phyloP scores from a whole-genome alignment of 2,113 vertebrate species.

The Tetrax tetrax region DNA sequence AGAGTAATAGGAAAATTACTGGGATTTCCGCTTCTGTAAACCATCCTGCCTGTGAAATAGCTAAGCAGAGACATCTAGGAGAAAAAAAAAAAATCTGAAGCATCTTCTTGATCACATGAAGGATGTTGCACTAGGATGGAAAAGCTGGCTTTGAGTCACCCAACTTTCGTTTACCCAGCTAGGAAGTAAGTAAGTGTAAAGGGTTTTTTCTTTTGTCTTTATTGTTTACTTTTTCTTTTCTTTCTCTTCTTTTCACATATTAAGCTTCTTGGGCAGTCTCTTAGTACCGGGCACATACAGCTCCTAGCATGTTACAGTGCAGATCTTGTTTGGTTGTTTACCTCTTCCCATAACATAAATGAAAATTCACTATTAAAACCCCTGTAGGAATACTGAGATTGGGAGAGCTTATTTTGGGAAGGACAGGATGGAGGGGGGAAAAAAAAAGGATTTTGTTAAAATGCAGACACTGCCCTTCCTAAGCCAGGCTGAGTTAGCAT shows the following conservation, averaged over 20 bases:
- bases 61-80: not conserved
- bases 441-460: not conserved
- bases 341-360: not conserved
- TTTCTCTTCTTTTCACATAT: not conserved
- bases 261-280: not conserved
- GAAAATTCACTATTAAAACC: not conserved
- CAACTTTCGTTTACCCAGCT: not conserved
- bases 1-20: not conserved
- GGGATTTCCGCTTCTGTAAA: not conserved
- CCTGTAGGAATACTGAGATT: not conserved
- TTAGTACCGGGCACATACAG: not conserved
- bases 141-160: not conserved
- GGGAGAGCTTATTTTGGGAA: conserved; percentile 21
- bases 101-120: not conserved
- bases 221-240: not conserved
- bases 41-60: not conserved
- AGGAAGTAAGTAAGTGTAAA: not conserved
- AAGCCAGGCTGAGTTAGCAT: not conserved
- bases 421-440: not conserved
- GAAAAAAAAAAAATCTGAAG: not conserved
- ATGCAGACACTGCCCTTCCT: not conserved
- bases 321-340: not conserved
- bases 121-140: not conserved
- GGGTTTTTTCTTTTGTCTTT: not conserved
- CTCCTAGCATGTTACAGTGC: not conserved